Conservation (phyloP, 1,140 invertebrate genomes). For the Mercenaria mercenaria region DNA sequence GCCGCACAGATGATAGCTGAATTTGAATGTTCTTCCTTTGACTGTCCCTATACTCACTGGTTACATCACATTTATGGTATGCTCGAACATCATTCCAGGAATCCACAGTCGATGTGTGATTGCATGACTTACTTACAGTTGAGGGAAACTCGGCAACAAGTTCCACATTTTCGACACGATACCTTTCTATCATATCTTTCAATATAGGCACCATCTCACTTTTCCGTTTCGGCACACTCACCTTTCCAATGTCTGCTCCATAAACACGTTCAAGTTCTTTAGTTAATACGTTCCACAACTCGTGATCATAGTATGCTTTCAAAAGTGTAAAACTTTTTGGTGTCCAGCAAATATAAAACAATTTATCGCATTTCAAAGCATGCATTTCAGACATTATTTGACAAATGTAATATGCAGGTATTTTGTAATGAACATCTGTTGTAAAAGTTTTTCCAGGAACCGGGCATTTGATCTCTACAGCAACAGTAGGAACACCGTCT, state of each 20-base stretch:
- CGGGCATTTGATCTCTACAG: not conserved
- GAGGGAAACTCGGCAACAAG: not conserved
- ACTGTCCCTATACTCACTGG: not conserved
- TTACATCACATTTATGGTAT: not conserved
- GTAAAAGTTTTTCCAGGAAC: not conserved
- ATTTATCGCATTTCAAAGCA: not conserved
- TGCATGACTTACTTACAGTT: not conserved
- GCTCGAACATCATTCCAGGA: not conserved
- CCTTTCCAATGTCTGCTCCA: not conserved
- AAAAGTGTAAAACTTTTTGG: not conserved
- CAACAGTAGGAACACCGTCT: not conserved
- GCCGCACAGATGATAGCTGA: not conserved
- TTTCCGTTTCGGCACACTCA: not conserved
- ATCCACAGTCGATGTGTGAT: not conserved
- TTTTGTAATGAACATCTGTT: not conserved
- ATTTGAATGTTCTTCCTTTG: not conserved
- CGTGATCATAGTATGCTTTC: not conserved
- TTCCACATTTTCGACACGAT: not conserved
- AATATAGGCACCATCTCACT: not conserved
- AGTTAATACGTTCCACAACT: not conserved
- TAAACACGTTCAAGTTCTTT: not conserved
- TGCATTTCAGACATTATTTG: not conserved
- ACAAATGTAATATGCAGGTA: not conserved
- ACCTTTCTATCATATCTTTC: not conserved
- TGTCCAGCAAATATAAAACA: not conserved